Evolutionary conservation across 2,888 invertebrate genomes (phyloP), one percentile per base, ranked within the genome.

Genomic region (Eugnorisma glareosa): DNA sequence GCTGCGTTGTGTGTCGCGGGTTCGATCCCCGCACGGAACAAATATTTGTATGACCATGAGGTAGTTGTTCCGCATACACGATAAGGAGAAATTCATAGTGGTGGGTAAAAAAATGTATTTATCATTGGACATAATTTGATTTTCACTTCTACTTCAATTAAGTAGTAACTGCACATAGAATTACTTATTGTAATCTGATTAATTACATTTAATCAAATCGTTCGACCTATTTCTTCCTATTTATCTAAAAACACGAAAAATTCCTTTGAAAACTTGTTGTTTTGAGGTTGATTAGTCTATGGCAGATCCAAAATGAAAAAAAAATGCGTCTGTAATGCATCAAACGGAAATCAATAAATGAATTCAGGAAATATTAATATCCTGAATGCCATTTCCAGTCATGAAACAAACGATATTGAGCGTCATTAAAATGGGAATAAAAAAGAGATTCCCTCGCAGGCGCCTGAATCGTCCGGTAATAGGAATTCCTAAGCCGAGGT

Each of bases 401-500:
- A 66, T 71, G 71, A 73, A 68, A 77, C 77, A 84, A 83, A 77
- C 64, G 73, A 77, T 81, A 73, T 81, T 48, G 67, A 71, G 31
- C 67, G 64, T 77, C 71, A 81, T 83, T 83, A 74, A 68, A 83
- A 77, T 57, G 40, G 64, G 59, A 77, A 84, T 81, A 74, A 84
- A 82, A 54, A 78, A 66, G 57, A 85, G 69, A 85, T 75, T 77
- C 74, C 71, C 59, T 31, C 8, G 15, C 63, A 63, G 70, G 15
- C 67, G 77, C 59, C 75, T 74, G 45, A 76, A 83, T 54, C 68
- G 73, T 79, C 79, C 68, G 21, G 73, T 72, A 86, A 79, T 84
- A 75, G 37, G 71, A 83, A 86, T 86, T 86, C 86, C 43, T 82
- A 73, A 70, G 78, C 54, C 67, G 59, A 67, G 73, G 73, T 57